Percentiles rank a stretch among this genome's conserved stretches.
phyloP scores from a whole-genome alignment of 2,888 invertebrate genomes.

The Oxytorus armatus region DNA sequence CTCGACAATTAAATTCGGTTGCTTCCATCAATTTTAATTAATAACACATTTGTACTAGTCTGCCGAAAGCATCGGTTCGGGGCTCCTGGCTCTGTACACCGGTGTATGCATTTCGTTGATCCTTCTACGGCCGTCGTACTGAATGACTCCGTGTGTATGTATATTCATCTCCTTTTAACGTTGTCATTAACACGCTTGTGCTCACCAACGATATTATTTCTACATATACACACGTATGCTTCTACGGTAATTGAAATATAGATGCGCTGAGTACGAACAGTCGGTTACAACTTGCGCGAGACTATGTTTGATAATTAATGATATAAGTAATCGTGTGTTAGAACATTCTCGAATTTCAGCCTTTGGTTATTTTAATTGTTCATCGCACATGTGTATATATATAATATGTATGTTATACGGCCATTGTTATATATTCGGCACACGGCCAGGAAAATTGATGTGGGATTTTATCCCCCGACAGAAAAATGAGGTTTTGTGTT shows the following conservation, averaged over 20 bases:
- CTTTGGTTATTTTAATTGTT: neutral
- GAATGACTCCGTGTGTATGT: neutral
- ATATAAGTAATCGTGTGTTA: conserved; percentile 43
- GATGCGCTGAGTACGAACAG: conserved; percentile 18
- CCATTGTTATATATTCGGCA: neutral
- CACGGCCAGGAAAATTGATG: neutral
- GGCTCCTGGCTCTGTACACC: neutral
- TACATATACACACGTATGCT: conserved; percentile 18
- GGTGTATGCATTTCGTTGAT: conserved; percentile 32
- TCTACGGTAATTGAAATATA: conserved; percentile 49
- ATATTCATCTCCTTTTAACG: conserved; percentile 39
- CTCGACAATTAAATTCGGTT: conserved; percentile 68
- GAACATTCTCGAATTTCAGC: conserved; percentile 5
- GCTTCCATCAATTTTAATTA: conserved; percentile 78
- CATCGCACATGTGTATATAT: neutral
- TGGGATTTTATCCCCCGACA: too few relatives aligned
- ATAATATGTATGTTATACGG: neutral
- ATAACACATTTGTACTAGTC: conserved; percentile 75
- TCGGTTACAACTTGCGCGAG: conserved; percentile 36
- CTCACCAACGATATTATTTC: conserved; percentile 25
- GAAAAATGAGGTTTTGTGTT: too few relatives aligned
- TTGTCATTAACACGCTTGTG: conserved; percentile 38
- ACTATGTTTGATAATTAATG: conserved; percentile 36
- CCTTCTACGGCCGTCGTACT: conserved; percentile 11
- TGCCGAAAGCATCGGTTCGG: conserved; percentile 71